Evolutionary conservation across 2,888 invertebrate species (phyloP).

Genomic region (Ectemnius lituratus): DNA sequence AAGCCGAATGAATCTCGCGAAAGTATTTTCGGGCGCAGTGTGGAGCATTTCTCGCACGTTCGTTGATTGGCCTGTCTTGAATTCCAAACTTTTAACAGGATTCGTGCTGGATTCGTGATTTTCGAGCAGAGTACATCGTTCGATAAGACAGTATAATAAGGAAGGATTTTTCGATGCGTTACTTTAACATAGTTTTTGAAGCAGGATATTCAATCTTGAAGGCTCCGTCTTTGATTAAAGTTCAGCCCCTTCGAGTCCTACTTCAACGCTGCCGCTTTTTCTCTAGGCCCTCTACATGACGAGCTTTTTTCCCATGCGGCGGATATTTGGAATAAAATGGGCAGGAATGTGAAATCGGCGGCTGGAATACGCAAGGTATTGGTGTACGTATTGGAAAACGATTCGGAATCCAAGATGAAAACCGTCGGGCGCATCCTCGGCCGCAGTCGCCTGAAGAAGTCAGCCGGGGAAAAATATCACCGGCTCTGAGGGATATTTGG

Average conservation of each 20-base stretch:
- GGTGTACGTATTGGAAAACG: conserved; percentile 68
- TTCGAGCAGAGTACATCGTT: no score
- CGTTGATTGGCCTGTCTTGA: conserved; percentile 62
- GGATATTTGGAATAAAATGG: conserved; percentile 64
- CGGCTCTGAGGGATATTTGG: conserved; percentile 47
- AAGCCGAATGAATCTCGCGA: conserved; percentile 68
- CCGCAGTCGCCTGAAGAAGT: conserved; percentile 43
- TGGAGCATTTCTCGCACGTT: conserved; percentile 56
- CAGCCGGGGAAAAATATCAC: conserved; percentile 50
- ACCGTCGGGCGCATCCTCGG: conserved; percentile 47
- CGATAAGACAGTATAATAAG: no score
- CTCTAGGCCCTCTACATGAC: background rate
- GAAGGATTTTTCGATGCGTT: no score
- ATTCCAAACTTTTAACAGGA: no score
- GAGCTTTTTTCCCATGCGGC: conserved; percentile 20
- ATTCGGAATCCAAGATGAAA: conserved; percentile 68
- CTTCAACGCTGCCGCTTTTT: no score
- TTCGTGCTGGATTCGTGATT: no score
- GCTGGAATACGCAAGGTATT: conserved; percentile 44
- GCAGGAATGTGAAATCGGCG: conserved; percentile 62
- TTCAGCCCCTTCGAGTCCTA: no score
- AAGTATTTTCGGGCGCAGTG: conserved; percentile 52
- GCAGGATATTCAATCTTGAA: no score
- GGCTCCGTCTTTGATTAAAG: no score
- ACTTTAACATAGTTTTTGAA: no score